These are phyloP conservation scores for Orius insidiosus DNA, from an alignment of 1,140 invertebrate genomes.

Conservation along the genomic window DNA sequence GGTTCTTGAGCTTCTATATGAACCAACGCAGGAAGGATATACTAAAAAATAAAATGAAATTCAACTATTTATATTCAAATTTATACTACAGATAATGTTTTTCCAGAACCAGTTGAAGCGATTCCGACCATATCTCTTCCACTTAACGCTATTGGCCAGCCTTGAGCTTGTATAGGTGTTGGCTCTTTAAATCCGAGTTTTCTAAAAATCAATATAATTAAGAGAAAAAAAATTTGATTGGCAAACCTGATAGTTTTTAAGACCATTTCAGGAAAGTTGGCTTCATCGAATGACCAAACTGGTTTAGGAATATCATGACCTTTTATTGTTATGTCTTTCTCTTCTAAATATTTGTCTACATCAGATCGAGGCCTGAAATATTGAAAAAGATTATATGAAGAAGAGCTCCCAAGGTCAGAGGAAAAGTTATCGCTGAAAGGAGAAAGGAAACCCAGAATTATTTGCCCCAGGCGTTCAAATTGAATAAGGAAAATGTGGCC, in stretches of 20 bases:
- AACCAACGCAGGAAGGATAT: slow-evolving; percentile 68
- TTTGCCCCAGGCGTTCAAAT: neutral
- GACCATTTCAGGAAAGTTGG: slow-evolving; percentile 46
- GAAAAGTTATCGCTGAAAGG: no score
- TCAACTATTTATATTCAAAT: neutral
- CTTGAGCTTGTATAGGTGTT: slow-evolving; percentile 76
- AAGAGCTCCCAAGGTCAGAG: no score
- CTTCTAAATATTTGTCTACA: slow-evolving; percentile 31
- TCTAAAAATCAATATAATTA: slow-evolving; percentile 33
- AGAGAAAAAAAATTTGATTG: no score
- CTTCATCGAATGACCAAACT: slow-evolving; percentile 52
- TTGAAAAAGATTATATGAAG: neutral
- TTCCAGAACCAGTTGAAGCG: slow-evolving; percentile 84
- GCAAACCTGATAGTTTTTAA: neutral
- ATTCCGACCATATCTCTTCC: slow-evolving; percentile 83
- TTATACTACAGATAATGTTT: slow-evolving; percentile 50
- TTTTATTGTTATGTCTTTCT: slow-evolving; percentile 39
- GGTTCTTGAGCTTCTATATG: slow-evolving; percentile 83
- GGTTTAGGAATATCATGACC: slow-evolving; percentile 39
- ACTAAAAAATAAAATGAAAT: slow-evolving; percentile 23
- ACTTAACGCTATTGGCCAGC: slow-evolving; percentile 83
- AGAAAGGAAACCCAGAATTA: neutral
- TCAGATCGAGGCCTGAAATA: slow-evolving; percentile 18
- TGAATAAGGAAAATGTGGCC: neutral
- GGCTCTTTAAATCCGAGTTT: slow-evolving; percentile 47